Conservation (phyloP, 2,113 vertebrate species). For the Morone chrysops region DNA sequence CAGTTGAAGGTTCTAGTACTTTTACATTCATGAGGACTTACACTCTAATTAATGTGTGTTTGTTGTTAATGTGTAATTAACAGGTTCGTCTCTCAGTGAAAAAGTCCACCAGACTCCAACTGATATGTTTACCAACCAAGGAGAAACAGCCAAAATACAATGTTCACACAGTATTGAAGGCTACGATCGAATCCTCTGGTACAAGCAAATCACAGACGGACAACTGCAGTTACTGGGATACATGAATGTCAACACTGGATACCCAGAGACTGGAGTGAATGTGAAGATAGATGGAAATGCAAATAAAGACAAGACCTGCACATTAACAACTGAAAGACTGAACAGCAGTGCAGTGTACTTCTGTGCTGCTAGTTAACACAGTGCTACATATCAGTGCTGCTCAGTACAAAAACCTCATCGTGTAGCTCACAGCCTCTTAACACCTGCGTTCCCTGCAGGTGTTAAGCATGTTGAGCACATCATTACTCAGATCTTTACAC, state of each 20-base stretch:
- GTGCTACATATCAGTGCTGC: not conserved
- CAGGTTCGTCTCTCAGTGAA: conserved; percentile 39
- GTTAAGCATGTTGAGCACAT: not conserved
- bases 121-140: not conserved
- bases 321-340: conserved; percentile 8
- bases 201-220: conserved; percentile 36
- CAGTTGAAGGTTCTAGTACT: not conserved
- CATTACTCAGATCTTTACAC: not conserved
- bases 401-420: conserved; percentile 45
- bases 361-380: conserved; percentile 63
- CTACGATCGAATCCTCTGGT: conserved; percentile 64
- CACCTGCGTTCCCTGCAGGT: too few relatives aligned
- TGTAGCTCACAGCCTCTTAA: not conserved
- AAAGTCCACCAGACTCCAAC: conserved; percentile 44
- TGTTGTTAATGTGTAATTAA: too few relatives aligned
- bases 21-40: not conserved
- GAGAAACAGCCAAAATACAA: conserved; percentile 16
- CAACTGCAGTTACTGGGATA: conserved; percentile 59
- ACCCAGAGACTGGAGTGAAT: not conserved
- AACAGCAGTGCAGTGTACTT: conserved; percentile 59
- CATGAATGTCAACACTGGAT: rapidly evolving
- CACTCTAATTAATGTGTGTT: not conserved
- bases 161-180: conserved; percentile 44
- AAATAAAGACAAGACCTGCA: conserved; percentile 21
- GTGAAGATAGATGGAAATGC: conserved; percentile 34